These are phyloP conservation scores for Poecilobothrus nobilitatus DNA, from an alignment of 2,888 invertebrate species.

Conservation along the genomic window DNA sequence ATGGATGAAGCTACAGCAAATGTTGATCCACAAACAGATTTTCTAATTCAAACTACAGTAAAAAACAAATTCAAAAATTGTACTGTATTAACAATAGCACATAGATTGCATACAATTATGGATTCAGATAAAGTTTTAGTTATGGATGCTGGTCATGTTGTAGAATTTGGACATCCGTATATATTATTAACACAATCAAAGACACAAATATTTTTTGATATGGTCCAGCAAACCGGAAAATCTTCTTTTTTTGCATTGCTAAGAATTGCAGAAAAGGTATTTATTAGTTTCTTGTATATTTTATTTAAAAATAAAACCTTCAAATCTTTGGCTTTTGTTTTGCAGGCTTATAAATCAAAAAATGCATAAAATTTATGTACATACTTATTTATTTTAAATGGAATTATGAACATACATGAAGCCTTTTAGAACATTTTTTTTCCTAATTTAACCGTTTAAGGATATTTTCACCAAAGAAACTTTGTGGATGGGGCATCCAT, in stretches of 20 bases:
- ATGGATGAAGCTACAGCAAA: conserved; percentile 92
- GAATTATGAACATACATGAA: too few species aligned
- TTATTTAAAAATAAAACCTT: too few species aligned
- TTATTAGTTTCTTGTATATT: neutral
- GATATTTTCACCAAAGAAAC: too few species aligned
- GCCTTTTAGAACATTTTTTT: too few species aligned
- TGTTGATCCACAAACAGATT: conserved; percentile 82
- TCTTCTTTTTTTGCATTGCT: conserved; percentile 55
- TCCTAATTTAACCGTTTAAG: too few species aligned
- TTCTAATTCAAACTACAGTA: conserved; percentile 73
- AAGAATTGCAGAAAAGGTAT: conserved; percentile 52
- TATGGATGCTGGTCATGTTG: conserved; percentile 59
- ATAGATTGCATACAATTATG: conserved; percentile 76
- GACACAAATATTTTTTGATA: conserved; percentile 46
- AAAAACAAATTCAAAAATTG: conserved; percentile 65
- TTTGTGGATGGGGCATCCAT: too few species aligned
- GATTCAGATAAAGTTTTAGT: conserved; percentile 55
- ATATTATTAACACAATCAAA: conserved; percentile 48
- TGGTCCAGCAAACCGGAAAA: conserved; percentile 57
- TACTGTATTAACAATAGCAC: conserved; percentile 84
- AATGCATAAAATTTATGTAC: neutral
- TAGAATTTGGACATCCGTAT: conserved; percentile 63
- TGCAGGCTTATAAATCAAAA: neutral
- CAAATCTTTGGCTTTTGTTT: neutral
- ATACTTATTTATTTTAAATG: too few species aligned